Conservation (phyloP, 2,113 vertebrate genomes). For the Oriolus oriolus region DNA sequence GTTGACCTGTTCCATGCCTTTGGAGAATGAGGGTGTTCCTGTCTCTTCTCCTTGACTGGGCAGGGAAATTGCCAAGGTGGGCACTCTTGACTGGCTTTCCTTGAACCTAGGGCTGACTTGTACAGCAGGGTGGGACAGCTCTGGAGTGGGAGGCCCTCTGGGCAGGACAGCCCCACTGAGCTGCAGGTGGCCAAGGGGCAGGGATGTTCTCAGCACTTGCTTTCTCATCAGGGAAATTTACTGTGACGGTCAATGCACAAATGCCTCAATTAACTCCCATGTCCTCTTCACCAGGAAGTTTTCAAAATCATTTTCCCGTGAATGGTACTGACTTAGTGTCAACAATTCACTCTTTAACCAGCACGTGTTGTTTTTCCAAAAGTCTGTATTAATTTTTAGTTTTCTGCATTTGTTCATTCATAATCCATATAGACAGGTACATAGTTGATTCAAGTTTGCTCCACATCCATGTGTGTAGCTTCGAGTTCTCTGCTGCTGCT, state of each 20-base stretch:
- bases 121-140: not conserved
- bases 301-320: not conserved
- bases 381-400: not conserved
- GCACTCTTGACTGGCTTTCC: not conserved
- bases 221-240: not conserved
- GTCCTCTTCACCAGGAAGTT: not conserved
- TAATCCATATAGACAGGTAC: not conserved
- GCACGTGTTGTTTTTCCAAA: fast-evolving
- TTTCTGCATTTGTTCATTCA: not conserved
- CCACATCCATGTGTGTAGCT: not conserved
- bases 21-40: not conserved
- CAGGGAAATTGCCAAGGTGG: not conserved
- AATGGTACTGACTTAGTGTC: not conserved
- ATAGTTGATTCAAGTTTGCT: not conserved
- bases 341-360: not conserved
- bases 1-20: not conserved
- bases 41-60: not conserved
- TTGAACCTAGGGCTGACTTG: not conserved
- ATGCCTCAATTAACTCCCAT: not conserved
- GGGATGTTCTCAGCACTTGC: fast-evolving
- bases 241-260: not conserved
- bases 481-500: not conserved
- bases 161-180: not conserved
- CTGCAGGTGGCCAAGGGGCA: not conserved
- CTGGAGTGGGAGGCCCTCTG: not conserved